Base-by-base conservation (phyloP, 2,888 invertebrate species). In the Ectropis crepuscularia region DNA sequence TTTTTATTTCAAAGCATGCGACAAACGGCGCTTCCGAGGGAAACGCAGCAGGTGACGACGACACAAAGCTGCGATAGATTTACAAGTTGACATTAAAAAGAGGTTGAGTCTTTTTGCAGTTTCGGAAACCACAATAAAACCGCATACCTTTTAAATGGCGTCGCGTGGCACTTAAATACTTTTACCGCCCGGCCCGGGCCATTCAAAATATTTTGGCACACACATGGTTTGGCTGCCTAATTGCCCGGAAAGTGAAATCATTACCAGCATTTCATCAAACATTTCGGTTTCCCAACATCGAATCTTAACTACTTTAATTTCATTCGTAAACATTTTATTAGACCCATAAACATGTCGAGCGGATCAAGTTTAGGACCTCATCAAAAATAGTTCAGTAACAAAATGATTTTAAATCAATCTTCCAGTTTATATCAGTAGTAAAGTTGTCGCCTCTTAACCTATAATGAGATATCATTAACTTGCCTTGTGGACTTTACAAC, bases 101-200 rank as follows among this genome's bases (percentile, higher is more conserved):
- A 63, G 46, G 53, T 53, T 51, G 28, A 74, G 58, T 82, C 74
- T 84, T 81, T 82, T 82, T 77, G 78, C 79, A 73, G 75, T 86
- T 90, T 89, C 74, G 83, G 83, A 78, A 85, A 91, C 89, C 90
- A 78, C 89, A 87, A 86, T 82, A 82, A 85, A 90, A 89, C 90
- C 89, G 81, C 90, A 87, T 75, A 71, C 76, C 73, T 76, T 78
- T 86, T 83, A 80, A 85, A 79, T 81, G 79, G 79, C 85, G 88
- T 85, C 89, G 82, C 87, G 82, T 85, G 87, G 83, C 86, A 74
- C 74, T 78, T 82, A 83, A 80, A 83, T 81, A 83, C 78, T 85
- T 85, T 86, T 82, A 85, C 83, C 80, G 74, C 83, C 79, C 81
- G 78, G 75, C 67, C 70, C 68, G 69, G 72, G 70, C 73, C 78